phyloP scores from a whole-genome alignment of 2,888 invertebrate species.

The Campoplex capitator region DNA sequence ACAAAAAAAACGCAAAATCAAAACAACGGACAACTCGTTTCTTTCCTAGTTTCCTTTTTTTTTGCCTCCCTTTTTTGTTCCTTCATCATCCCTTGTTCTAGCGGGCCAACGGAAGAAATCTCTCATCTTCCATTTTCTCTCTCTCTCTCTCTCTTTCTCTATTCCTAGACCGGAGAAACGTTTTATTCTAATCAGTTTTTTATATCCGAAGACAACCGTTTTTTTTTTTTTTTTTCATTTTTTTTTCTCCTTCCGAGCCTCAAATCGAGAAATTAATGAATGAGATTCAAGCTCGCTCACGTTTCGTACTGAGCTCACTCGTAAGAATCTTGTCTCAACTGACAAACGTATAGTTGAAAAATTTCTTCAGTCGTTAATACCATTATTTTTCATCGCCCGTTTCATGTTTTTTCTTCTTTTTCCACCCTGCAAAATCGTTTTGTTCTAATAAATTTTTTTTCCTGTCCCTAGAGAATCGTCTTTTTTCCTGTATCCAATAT shows the following conservation, averaged over 20 bases:
- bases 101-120: slow-evolving; percentile 54
- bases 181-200: slow-evolving; percentile 61
- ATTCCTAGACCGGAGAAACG: slow-evolving; percentile 18
- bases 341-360: background rate
- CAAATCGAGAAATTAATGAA: background rate
- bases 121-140: slow-evolving; percentile 19
- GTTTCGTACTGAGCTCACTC: background rate
- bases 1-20: slow-evolving; percentile 49
- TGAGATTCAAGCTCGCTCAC: background rate
- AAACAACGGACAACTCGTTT: slow-evolving; percentile 63
- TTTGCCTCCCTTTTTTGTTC: slow-evolving; percentile 13
- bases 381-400: too few relatives aligned
- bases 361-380: too few relatives aligned
- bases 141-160: background rate
- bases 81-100: slow-evolving; percentile 57
- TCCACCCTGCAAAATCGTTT: slow-evolving; percentile 4
- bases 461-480: background rate
- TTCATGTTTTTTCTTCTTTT: too few relatives aligned
- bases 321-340: background rate
- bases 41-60: slow-evolving; percentile 63
- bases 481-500: slow-evolving; percentile 23
- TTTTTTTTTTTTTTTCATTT: slow-evolving; percentile 36
- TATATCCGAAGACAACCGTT: slow-evolving; percentile 17
- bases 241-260: background rate
- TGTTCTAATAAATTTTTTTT: slow-evolving; percentile 50